Evolutionary conservation across 2,888 invertebrate genomes (phyloP).

Genomic region (Drosophila atroscutellata): DNA sequence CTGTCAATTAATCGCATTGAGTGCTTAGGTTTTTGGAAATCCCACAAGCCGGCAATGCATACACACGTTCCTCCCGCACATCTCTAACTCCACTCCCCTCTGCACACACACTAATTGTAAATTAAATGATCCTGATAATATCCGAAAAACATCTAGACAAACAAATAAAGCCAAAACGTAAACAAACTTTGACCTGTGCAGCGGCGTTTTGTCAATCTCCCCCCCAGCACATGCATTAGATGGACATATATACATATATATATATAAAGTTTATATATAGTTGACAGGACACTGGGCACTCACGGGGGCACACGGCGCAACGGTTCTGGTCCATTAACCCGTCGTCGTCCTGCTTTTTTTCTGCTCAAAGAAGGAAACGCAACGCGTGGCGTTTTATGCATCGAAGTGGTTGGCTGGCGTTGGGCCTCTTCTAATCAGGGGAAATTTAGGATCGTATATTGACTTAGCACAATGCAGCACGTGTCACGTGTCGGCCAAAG

Average conservation of each 20-base stretch:
- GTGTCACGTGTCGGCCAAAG: constrained; percentile 58
- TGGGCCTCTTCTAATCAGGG: constrained; percentile 37
- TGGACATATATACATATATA: neutral
- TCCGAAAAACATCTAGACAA: constrained; percentile 76
- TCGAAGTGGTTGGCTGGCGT: constrained; percentile 19
- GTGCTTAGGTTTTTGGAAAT: constrained; percentile 60
- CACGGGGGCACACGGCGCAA: constrained; percentile 72
- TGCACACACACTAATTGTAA: constrained; percentile 74
- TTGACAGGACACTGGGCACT: constrained; percentile 49
- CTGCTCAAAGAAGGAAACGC: constrained; percentile 39
- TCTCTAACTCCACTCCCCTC: neutral
- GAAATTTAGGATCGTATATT: constrained; percentile 67
- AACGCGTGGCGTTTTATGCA: constrained; percentile 51
- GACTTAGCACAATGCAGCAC: constrained; percentile 49
- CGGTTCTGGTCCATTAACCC: constrained; percentile 84
- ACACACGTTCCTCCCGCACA: constrained; percentile 24
- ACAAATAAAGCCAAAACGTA: constrained; percentile 75
- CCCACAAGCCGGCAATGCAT: constrained; percentile 24
- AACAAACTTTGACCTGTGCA: constrained; percentile 72
- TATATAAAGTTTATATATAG: constrained; percentile 7
- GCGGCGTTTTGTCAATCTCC: constrained; percentile 62
- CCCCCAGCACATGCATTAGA: constrained; percentile 26
- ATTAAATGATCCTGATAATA: constrained; percentile 81
- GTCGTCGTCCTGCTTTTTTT: constrained; percentile 60
- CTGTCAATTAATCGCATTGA: constrained; percentile 70